A percentile compares a stretch with the other conserved stretches of the same genome.
Evolutionary conservation across 2,113 vertebrate genomes (phyloP).

Genomic region (Phrynosoma blainvillii): DNA sequence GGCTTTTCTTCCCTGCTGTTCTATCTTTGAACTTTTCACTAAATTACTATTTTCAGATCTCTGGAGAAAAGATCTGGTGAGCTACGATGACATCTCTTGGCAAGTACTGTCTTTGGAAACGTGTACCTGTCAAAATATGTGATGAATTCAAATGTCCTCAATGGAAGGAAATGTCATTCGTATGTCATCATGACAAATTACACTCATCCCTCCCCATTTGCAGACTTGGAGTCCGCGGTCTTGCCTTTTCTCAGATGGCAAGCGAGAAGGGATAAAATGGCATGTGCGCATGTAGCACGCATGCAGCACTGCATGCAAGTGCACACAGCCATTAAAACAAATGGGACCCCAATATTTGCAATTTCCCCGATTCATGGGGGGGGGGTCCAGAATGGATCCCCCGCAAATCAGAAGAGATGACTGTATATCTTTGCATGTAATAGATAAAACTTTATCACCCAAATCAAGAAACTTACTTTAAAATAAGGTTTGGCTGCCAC

Average conservation of each 20-base stretch:
- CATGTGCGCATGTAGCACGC: too few species aligned
- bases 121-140: constrained; percentile 68
- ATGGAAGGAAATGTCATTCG: constrained; percentile 59
- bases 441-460: constrained; percentile 58
- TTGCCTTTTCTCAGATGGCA: too few species aligned
- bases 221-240: too few species aligned
- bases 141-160: constrained; percentile 67
- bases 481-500: constrained; percentile 17
- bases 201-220: too few species aligned
- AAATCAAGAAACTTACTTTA: constrained; percentile 53
- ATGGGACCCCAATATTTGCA: too few species aligned
- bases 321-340: too few species aligned
- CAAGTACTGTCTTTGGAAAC: constrained; percentile 56
- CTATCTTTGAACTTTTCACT: constrained; percentile 48
- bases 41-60: constrained; percentile 53
- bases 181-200: constrained; percentile 64
- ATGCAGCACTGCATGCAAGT: too few species aligned
- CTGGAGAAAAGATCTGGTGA: constrained; percentile 55
- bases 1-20: background rate
- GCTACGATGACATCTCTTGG: constrained; percentile 61
- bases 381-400: too few species aligned
- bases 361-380: too few species aligned
- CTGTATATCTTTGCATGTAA: constrained; percentile 45
- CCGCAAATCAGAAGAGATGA: too few species aligned
- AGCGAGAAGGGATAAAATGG: too few species aligned